Base-by-base conservation (phyloP, 2,888 invertebrate species). In the Gastracanthus pulcherrimus region DNA sequence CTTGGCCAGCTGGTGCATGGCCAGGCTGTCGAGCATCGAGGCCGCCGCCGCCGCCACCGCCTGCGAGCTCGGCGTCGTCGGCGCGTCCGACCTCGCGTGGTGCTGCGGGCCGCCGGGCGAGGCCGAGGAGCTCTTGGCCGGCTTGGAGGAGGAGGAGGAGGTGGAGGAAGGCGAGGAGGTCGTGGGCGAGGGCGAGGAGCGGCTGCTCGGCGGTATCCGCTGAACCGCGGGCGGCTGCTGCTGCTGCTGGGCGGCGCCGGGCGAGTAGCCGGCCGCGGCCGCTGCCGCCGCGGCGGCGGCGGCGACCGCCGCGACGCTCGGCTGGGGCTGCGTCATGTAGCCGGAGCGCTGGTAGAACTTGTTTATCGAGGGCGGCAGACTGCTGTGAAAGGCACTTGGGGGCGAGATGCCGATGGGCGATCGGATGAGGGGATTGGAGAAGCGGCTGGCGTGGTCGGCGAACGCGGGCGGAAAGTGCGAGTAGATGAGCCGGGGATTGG, bases 331-430 rank as follows among this genome's bases (percentile, higher is more conserved):
- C 0, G 90, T 87, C 77, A 89, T 86, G 80, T 91, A 91, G 77
- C 87, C 90, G 31, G 90, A 87, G 16, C 91, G 86, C 60, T 91
- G 91, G 76, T 90, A 90, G 13, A 90, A 83, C 64, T 91, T 91
- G 72, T 89, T 90, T 64, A 90, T 89, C n/a, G 91, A 88, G 0
- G 91, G 90, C 23, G 91, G 91, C 66, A 91, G 84, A 76, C 90
- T 91, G 84, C 88, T 91, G 82, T 91, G 91, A 84, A 90, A 91
- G 89, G 91, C 91, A 89, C 91, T 90, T 78, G 89, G 87, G 77
- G 89, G 84, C 31, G 89, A 88, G 55, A 91, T 88, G 66, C 89
- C 89, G 62, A 90, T 88, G 6, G 90, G 89, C 4, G 90, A 87
- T 81, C 90, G 86, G 78, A 91, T 91, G 31, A 91, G 80, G 0